phyloP scores from a whole-genome alignment of 2,797 vertebrate species.

The Sebastes ruberrimus region DNA sequence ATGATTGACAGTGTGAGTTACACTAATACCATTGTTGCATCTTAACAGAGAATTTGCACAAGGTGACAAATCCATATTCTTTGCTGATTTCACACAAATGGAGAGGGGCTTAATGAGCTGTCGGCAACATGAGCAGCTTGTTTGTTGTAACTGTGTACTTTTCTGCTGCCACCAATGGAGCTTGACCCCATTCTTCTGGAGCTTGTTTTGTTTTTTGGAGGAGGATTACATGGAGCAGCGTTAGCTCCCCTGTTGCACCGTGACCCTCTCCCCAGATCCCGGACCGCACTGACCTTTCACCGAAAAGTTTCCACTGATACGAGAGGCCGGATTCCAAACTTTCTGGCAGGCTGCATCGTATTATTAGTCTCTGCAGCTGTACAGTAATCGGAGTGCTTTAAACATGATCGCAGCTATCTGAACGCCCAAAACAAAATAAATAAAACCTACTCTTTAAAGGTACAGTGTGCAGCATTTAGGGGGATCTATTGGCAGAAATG shows the following conservation, averaged over 20 bases:
- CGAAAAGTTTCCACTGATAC: constrained; percentile 58
- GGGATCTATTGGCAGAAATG: too few species aligned
- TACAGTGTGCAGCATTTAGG: too few species aligned
- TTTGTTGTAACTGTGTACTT: background rate
- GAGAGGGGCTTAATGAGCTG: background rate
- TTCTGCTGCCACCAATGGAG: background rate
- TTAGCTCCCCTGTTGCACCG: background rate
- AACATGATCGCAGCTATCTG: constrained; percentile 13
- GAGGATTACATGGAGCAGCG: constrained; percentile 11
- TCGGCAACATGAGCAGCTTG: background rate
- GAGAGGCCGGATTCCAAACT: constrained; percentile 35
- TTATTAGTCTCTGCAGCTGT: constrained; percentile 24
- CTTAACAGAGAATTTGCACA: background rate
- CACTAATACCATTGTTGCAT: background rate
- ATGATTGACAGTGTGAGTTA: background rate
- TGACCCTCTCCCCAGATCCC: constrained; percentile 1
- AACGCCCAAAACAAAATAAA: background rate
- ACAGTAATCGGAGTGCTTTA: constrained; percentile 4
- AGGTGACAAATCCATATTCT: background rate
- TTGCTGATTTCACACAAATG: background rate
- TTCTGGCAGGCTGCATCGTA: constrained; percentile 22
- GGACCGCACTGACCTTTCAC: constrained; percentile 56
- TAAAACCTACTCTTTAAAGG: too few species aligned
- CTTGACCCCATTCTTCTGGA: constrained; percentile 37
- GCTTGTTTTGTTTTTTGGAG: constrained; percentile 37